Evolutionary conservation across 1,140 invertebrate genomes (phyloP), one percentile per base, ranked within the genome.

Genomic region (Halesus radiatus): DNA sequence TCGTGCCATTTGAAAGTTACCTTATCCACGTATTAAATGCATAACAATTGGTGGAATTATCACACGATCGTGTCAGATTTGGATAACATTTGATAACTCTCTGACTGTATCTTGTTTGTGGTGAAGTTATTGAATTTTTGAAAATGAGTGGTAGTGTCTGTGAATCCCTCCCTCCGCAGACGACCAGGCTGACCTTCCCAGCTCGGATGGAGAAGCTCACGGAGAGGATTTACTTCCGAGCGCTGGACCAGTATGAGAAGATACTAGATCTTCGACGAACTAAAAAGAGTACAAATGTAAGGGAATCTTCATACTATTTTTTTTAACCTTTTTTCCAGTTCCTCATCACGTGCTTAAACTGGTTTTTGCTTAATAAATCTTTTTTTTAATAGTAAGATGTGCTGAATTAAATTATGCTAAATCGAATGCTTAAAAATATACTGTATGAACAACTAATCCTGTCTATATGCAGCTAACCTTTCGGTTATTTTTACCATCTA

Each of bases 161-260:
- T 58, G 80, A 83, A 66, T 56, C 62, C 4, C 60, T 60, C 1
- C 62, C 86, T 75, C 86, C 87, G 83, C 85, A 85, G 75, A 78
- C 79, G 52, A 85, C 74, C 85, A 82, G 85, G 32, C 87, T 90
- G 76, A 88, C 91, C 78, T 80, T 91, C 52, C 89, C 91, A 77
- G 85, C 89, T 20, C 86, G 88, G 78, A 87, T 89, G 87, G 88
- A 90, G 83, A 89, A 91, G 72, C 88, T 92, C 70, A 92, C 91
- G 26, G 90, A 89, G 74, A 87, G 91, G 79, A 86, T 92, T 53
- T 92, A 91, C 86, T 85, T 91, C 80, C 85, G 91, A 37, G 92
- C 91, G 64, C 88, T 91, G 16, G 89, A 92, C 64, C 92, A 92
- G 84, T 92, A 92, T 85, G 91, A 92, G 80, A 90, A 90, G 83